Evolutionary conservation across 2,888 invertebrate genomes (phyloP), one percentile per base, ranked within the genome.

Genomic region (Lithophane leautieri): DNA sequence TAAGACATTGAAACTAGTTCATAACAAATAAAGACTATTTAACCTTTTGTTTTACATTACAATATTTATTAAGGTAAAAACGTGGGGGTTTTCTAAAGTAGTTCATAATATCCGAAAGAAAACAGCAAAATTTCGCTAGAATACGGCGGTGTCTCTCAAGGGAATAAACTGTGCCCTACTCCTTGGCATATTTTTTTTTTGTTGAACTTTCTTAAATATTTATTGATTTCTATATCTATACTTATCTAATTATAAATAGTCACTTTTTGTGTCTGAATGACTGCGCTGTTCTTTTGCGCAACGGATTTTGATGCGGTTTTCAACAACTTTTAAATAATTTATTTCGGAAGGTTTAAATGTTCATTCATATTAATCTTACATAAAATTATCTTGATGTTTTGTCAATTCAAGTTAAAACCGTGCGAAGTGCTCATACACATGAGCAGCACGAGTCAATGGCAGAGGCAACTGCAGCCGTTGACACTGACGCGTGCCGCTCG

Each of bases 1-100:
- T 44, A 52, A 65, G 34, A n/a, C 25, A 61, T 73, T 47, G 6
- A 60, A 61, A 73, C 25, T 66, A 66, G 60, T 66, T 65, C 14
- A 14, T 22, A 50, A 58, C 4, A 65, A 71, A 34, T 50, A 40
- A 8, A 50, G 7, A 50, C 16, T 61, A 52, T 34, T 22, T 68
- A 34, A 76, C 14, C 4, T 34, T 47, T 56, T 14, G 44, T 58
- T 52, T 72, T 44, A 72, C 2, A 50, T 65, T 71, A 50, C 7
- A 63, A 8, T n/a, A n/a, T n/a, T n/a, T n/a, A n/a, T 56, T 16
- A 63, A 44, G 14, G 7, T 25, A 7, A 71, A 70, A 6, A 63
- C 63, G 56, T 78, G 44, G 52, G 4, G 3, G 1, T 71, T 71
- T 63, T 58, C 7, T 44, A 11, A 52, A 65, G 11, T n/a, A 44